A percentile compares a stretch with the other conserved stretches of the same genome.
These are phyloP conservation scores for Stenodema calcarata DNA, from an alignment of 2,888 invertebrate species.

Conservation along the genomic window DNA sequence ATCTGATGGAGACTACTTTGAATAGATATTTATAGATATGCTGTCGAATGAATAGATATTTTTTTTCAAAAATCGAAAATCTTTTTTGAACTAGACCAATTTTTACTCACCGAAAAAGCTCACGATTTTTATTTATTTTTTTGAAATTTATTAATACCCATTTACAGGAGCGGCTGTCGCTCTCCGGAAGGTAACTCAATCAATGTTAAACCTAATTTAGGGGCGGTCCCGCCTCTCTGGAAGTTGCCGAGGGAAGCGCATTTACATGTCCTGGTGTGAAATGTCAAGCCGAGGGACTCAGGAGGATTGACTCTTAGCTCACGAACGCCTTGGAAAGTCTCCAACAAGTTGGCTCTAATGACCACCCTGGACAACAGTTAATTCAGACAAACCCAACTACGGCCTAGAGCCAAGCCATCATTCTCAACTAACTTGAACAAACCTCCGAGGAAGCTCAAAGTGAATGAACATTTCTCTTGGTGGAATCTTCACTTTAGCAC, in stretches of 20 bases:
- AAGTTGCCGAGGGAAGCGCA: slow-evolving; percentile 12
- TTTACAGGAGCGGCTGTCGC: neutral
- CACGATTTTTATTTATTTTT: too few relatives aligned
- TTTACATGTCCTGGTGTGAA: slow-evolving; percentile 43
- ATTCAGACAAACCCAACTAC: slow-evolving; percentile 44
- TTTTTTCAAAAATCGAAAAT: too few relatives aligned
- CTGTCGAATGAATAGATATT: too few relatives aligned
- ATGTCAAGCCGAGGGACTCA: slow-evolving; percentile 12
- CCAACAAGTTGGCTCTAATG: slow-evolving; percentile 45
- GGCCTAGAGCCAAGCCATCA: slow-evolving; percentile 42
- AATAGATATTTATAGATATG: too few relatives aligned
- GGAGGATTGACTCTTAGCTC: slow-evolving; percentile 23
- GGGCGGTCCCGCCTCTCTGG: slow-evolving; percentile 5
- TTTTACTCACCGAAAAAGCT: neutral
- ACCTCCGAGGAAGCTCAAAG: slow-evolving; percentile 18
- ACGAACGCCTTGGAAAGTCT: slow-evolving; percentile 30
- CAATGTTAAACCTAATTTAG: slow-evolving; percentile 45
- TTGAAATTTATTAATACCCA: neutral
- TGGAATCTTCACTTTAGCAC: slow-evolving; percentile 42
- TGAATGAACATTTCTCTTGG: slow-evolving; percentile 41
- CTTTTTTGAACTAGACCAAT: too few relatives aligned
- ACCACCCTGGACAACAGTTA: slow-evolving; percentile 43
- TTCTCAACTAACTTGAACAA: slow-evolving; percentile 44
- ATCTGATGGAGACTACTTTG: too few relatives aligned
- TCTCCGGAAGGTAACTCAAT: slow-evolving; percentile 33